phyloP scores from a whole-genome alignment of 2,797 vertebrate species.

The Eremophila alpestris region DNA sequence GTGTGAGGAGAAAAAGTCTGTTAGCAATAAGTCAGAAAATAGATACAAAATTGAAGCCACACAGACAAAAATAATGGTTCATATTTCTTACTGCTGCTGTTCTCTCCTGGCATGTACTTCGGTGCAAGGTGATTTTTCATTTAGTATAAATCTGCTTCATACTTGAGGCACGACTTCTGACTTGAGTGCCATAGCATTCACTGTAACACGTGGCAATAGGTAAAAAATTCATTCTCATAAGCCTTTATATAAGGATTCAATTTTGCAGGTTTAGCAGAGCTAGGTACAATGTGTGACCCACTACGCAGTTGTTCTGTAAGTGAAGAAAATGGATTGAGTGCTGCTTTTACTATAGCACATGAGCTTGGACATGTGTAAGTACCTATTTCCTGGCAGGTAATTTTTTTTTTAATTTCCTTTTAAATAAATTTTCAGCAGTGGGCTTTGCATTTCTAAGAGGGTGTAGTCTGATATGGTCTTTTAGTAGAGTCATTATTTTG shows the following conservation, averaged over 20 bases:
- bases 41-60: not conserved
- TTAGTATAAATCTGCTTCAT: not conserved
- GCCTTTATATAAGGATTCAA: slow-evolving; percentile 34
- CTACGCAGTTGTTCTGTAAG: slow-evolving; percentile 95
- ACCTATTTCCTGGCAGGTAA: slow-evolving; percentile 23
- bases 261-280: slow-evolving; percentile 90
- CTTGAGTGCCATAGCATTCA: accelerated
- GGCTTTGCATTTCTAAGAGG: not conserved
- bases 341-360: slow-evolving; percentile 96
- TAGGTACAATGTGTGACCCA: slow-evolving; percentile 95
- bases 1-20: not conserved
- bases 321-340: slow-evolving; percentile 95
- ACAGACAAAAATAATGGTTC: not conserved
- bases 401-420: not conserved
- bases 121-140: accelerated
- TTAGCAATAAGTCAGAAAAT: not conserved
- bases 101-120: not conserved
- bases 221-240: not conserved
- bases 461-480: not conserved
- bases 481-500: not conserved
- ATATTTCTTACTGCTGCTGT: not conserved
- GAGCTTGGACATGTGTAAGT: slow-evolving; percentile 98
- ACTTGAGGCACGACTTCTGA: not conserved
- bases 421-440: not conserved
- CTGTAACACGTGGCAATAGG: not conserved